phyloP scores from a whole-genome alignment of 2,113 vertebrate species.

The Loxodonta africana region DNA sequence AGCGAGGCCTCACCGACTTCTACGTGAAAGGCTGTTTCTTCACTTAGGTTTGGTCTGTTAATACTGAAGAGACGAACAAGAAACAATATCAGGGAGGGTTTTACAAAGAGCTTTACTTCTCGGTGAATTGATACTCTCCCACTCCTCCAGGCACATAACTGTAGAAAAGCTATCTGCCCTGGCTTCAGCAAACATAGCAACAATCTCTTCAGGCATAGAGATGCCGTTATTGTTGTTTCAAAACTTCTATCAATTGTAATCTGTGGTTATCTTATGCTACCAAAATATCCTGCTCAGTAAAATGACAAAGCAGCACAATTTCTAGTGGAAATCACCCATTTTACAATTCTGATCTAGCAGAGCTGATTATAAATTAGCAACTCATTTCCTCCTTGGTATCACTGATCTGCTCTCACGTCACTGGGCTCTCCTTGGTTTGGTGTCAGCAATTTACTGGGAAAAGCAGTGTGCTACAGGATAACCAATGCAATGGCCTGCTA shows the following conservation, averaged over 20 bases:
- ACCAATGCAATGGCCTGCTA: too few species aligned
- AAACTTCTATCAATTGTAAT: not conserved
- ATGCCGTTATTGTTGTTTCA: not conserved
- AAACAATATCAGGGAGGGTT: not conserved
- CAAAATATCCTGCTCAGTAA: conserved; percentile 27
- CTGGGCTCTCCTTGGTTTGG: not conserved
- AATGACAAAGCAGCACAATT: conserved; percentile 21
- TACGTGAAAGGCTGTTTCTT: too few species aligned
- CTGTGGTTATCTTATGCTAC: not conserved
- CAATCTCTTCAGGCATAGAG: not conserved
- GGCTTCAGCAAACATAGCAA: accelerated
- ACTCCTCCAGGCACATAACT: not conserved
- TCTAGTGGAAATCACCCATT: conserved; percentile 60
- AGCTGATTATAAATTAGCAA: conserved; percentile 55
- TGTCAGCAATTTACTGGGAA: not conserved
- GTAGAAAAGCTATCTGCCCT: not conserved
- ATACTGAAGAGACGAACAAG: not conserved
- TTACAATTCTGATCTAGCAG: conserved; percentile 53
- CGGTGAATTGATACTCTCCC: not conserved
- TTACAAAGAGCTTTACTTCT: not conserved
- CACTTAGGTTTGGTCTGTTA: not conserved
- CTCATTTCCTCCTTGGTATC: conserved; percentile 44
- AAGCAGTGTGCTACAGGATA: not conserved
- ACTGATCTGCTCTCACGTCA: not conserved
- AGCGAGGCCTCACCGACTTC: not conserved